A percentile compares a stretch with the other conserved stretches of the same genome.
Conservation (phyloP, 2,113 vertebrate genomes). For the Empidonax alnorum region DNA sequence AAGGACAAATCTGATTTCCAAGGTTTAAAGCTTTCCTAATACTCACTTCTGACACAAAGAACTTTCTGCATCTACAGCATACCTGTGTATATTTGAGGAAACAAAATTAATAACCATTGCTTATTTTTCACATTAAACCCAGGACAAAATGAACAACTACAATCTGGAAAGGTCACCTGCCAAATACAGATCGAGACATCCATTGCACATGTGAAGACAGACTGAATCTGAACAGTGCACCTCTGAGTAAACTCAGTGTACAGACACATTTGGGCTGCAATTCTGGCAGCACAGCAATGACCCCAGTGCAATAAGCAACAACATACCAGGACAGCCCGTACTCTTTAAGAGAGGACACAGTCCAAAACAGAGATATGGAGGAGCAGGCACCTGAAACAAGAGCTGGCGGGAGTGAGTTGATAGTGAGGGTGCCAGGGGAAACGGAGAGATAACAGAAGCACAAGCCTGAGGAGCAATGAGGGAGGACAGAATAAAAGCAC, state of each 20-base stretch:
- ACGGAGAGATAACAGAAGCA: background rate
- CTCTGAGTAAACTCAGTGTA: background rate
- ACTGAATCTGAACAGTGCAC: background rate
- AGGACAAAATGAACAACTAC: background rate
- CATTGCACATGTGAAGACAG: background rate
- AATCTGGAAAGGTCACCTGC: background rate
- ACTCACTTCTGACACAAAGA: background rate
- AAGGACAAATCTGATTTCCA: background rate
- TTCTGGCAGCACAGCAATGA: background rate
- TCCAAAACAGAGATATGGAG: background rate
- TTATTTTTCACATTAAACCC: background rate
- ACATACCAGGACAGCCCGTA: background rate
- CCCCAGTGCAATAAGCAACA: background rate
- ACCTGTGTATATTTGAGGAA: background rate
- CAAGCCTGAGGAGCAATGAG: background rate
- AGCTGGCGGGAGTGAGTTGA: background rate
- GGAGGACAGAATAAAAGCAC: constrained; percentile 18
- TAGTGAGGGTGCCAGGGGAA: background rate
- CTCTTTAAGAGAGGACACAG: background rate
- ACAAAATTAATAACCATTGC: background rate
- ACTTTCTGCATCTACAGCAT: background rate
- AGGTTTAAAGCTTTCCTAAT: background rate
- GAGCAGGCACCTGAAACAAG: background rate
- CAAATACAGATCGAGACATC: background rate
- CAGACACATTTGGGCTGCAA: background rate